A percentile compares a stretch with the other conserved stretches of the same genome.
These are phyloP conservation scores for Aphodius sticticus DNA, from an alignment of 2,888 invertebrate genomes.

Conservation along the genomic window DNA sequence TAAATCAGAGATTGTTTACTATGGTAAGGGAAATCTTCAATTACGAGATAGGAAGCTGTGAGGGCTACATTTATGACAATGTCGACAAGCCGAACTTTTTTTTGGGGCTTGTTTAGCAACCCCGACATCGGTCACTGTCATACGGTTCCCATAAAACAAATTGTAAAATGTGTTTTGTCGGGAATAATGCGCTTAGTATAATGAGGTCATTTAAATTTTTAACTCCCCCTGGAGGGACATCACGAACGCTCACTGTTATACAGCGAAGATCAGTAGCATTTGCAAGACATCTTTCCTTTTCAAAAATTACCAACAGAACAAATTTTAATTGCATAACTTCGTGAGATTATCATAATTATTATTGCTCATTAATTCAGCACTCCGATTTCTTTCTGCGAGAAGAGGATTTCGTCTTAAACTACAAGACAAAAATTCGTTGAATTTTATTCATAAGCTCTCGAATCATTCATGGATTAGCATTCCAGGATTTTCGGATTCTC, in stretches of 20 bases:
- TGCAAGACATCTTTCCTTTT: not conserved
- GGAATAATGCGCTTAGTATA: not conserved
- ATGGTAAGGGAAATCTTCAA: too few relatives aligned
- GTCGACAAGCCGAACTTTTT: not conserved
- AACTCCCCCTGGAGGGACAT: not conserved
- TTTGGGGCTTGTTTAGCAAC: not conserved
- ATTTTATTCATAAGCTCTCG: not conserved
- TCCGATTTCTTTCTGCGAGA: too few relatives aligned
- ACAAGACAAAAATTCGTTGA: too few relatives aligned
- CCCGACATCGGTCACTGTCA: not conserved
- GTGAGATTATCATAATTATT: too few relatives aligned
- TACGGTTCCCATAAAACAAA: not conserved
- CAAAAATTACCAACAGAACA: not conserved
- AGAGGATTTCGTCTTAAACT: too few relatives aligned
- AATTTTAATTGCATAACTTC: not conserved
- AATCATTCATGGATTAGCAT: not conserved
- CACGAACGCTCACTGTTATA: not conserved
- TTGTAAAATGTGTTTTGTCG: not conserved
- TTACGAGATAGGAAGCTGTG: too few relatives aligned
- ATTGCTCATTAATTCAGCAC: too few relatives aligned
- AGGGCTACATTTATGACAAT: not conserved
- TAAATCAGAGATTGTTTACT: too few relatives aligned
- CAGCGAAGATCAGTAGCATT: not conserved
- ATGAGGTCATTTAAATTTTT: slow-evolving; percentile 4
- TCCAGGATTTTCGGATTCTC: not conserved